phyloP scores from a whole-genome alignment of 2,888 invertebrate species.

The Heliconius ismenius region DNA sequence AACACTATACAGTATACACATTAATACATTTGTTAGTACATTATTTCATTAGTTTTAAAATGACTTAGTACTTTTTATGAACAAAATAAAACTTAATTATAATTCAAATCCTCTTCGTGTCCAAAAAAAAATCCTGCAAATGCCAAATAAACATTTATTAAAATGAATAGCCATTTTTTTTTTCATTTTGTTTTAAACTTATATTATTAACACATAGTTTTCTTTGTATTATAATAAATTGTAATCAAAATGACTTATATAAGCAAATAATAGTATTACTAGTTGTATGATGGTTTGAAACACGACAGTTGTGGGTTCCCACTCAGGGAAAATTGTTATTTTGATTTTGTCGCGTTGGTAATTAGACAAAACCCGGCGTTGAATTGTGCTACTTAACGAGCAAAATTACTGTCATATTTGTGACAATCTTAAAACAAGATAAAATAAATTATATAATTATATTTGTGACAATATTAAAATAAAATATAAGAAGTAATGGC shows the following conservation, averaged over 20 bases:
- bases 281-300: not conserved
- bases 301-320: not conserved
- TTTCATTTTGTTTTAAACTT: not conserved
- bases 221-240: not conserved
- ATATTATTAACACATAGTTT: not conserved
- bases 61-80: constrained; percentile 39
- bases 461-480: not conserved
- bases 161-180: constrained; percentile 6
- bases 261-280: not conserved
- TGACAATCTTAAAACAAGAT: not conserved
- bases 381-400: no score
- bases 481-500: not conserved
- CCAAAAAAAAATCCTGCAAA: not conserved
- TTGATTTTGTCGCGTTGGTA: not conserved
- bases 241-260: not conserved
- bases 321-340: not conserved
- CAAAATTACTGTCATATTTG: no score
- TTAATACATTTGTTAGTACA: constrained; percentile 23
- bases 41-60: constrained; percentile 34
- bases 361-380: not conserved
- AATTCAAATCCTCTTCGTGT: not conserved
- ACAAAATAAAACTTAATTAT: constrained; percentile 26
- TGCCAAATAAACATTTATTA: constrained; percentile 15
- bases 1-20: constrained; percentile 36
- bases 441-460: not conserved